Conservation (phyloP, 2,113 vertebrate genomes). For the Xyliphius kryptos region DNA sequence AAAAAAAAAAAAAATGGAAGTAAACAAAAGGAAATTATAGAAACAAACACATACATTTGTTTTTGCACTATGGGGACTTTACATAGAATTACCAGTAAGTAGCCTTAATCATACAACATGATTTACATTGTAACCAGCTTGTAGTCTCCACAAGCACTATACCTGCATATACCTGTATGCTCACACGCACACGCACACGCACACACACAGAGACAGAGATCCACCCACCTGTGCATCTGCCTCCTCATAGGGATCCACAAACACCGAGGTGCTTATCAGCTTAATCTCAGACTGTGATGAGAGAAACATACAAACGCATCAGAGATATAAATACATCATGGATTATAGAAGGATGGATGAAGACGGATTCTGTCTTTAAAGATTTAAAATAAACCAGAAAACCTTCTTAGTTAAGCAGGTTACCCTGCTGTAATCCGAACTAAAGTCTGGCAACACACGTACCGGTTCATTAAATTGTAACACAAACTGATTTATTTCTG, state of each 20-base stretch:
- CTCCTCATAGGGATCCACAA: constrained; percentile 94
- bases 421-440: not conserved
- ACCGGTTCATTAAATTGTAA: too few relatives aligned
- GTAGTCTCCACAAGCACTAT: too few relatives aligned
- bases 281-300: constrained; percentile 83
- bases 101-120: too few relatives aligned
- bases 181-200: not conserved
- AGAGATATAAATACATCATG: constrained; percentile 16
- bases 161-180: not conserved
- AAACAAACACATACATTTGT: constrained; percentile 27
- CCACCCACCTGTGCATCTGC: constrained; percentile 81
- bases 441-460: not conserved
- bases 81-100: not conserved
- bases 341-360: constrained; percentile 1
- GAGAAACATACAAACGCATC: not conserved
- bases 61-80: too few relatives aligned
- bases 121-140: too few relatives aligned
- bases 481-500: too few relatives aligned
- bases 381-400: constrained; percentile 19
- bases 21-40: too few relatives aligned
- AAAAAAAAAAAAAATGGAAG: too few relatives aligned
- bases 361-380: constrained; percentile 5
- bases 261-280: constrained; percentile 74
- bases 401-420: not conserved
- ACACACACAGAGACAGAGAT: not conserved